Evolutionary conservation across 2,797 vertebrate species (phyloP), one percentile per base, ranked within the genome.

Genomic region (Lacerta agilis): DNA sequence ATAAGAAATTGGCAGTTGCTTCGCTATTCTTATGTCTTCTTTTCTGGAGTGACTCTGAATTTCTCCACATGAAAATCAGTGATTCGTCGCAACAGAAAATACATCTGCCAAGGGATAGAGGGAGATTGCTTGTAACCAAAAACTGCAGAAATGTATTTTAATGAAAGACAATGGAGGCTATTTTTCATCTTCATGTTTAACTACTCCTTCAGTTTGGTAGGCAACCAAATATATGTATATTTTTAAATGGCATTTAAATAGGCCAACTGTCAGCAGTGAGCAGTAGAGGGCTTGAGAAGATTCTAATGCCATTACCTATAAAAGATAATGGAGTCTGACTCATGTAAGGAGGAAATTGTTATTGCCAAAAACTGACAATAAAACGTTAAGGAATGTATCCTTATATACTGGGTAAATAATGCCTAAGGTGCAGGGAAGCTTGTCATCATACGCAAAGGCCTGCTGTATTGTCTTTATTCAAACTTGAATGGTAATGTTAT

Each of bases 401-500:
- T 88, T 87, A 85, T 73, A 69, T 82, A 20, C 13, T 23, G 83
- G 88, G 79, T 18, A 18, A 83, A 83, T 86, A 61, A 82, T 81
- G 76, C 82, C 85, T 93, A 71, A 87, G 73, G 61, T 36, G 3
- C 13, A 23, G 75, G 49, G 71, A 89, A 90, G 83, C 94, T 95
- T 92, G 73, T 92, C 71, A 45, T 92, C 86, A 83, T 4, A 0
- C 10, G 0, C 76, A 67, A 91, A 93, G 91, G 33, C 76, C 2
- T 67, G 90, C 87, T 71, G 45, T 86, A 82, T 88, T 90, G 91
- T 43, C 92, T 92, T 0, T 33, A 36, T 92, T 92, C 91, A 82
- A 89, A n/a, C 93, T 93, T 92, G 93, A 91, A 89, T 79, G 81
- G 36, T 88, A 9, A 0, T 33, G 79, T 94, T 93, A 88, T 94